These are phyloP conservation scores for Morpho helenor DNA, from an alignment of 2,888 invertebrate genomes.

Conservation along the genomic window DNA sequence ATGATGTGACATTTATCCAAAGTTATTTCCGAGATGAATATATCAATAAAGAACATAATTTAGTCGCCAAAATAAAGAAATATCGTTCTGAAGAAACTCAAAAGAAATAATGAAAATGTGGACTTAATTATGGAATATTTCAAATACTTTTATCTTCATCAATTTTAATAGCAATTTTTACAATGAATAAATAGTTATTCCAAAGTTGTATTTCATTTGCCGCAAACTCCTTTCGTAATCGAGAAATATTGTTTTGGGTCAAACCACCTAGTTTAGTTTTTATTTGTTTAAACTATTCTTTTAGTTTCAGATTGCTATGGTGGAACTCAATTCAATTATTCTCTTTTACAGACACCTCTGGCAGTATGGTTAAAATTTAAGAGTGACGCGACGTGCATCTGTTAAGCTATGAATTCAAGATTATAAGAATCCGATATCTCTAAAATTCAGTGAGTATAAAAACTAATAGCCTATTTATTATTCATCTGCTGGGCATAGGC, in stretches of 20 bases:
- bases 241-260: constrained; percentile 63
- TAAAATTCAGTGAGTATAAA: too few species aligned
- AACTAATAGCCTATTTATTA: too few species aligned
- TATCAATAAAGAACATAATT: too few species aligned
- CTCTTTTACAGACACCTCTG: constrained; percentile 42
- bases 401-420: too few species aligned
- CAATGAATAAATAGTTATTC: constrained; percentile 9
- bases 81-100: too few species aligned
- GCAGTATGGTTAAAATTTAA: constrained; percentile 4
- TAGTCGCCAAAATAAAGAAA: too few species aligned
- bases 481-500: too few species aligned
- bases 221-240: constrained; percentile 9
- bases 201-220: background rate
- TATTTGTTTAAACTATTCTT: constrained; percentile 33
- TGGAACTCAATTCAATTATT: constrained; percentile 62
- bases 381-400: background rate
- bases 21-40: too few species aligned
- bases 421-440: too few species aligned
- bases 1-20: background rate
- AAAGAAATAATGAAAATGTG: background rate
- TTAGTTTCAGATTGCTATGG: constrained; percentile 31
- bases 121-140: too few species aligned
- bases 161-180: too few species aligned
- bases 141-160: too few species aligned
- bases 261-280: constrained; percentile 45